Evolutionary conservation across 2,888 invertebrate genomes (phyloP), one percentile per base, ranked within the genome.

Genomic region (Tenthredo amoena): DNA sequence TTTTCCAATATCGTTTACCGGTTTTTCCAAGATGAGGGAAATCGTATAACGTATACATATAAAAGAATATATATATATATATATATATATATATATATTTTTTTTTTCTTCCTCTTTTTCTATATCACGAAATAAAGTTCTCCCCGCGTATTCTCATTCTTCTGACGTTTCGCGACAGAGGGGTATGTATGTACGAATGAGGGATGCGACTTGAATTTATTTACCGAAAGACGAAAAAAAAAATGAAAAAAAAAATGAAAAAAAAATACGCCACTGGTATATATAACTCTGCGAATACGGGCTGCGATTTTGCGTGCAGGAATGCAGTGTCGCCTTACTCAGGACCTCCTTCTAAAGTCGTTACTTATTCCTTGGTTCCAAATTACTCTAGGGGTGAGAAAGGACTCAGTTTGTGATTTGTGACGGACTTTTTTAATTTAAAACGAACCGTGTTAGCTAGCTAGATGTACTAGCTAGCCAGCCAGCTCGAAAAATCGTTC

Each of bases 271-370:
- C 26, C 12, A 31, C 26, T 4, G 21, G 26, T 62, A 62, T 1
- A 62, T 1, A 26, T 21, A 26, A 21, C 21, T 31, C 62, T 26
- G 71, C 15, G 72, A 74, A 74, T 40, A 43, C 31, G 43, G 43
- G 21, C 34, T 68, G 72, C 72, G 72, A 74, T 77, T 77, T 55
- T 50, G 34, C 68, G 77, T 77, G 77, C 47, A 77, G 77, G 77
- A 77, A 77, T 77, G 77, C 77, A 77, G 55, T 55, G 77, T 55
- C 77, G 50, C 77, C 77, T 4, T 12, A 0, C 43, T 6, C 15
- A 34, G 15, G 31, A 21, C n/a, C 34, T 31, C 1, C 15, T 68
- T 31, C 15, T 77, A n/a, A 26, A 68, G 68, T 68, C 68, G 72
- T 74, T 74, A 21, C 72, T 74, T 74, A 74, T 43, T 74, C 72